phyloP scores from a whole-genome alignment of 2,888 invertebrate species.

The Zele albiditarsus region DNA sequence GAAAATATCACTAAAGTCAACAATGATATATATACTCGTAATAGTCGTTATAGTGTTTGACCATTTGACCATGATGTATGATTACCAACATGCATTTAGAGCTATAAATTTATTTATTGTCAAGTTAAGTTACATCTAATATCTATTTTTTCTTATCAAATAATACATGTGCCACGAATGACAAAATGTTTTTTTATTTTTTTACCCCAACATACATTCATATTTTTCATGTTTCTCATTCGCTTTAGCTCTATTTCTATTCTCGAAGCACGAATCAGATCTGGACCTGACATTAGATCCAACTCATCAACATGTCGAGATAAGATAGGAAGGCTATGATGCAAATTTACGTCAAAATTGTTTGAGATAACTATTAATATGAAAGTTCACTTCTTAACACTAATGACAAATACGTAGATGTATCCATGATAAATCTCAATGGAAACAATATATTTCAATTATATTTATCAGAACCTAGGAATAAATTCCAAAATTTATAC shows the following conservation, averaged over 20 bases:
- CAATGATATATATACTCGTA: neutral
- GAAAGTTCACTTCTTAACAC: neutral
- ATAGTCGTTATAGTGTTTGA: neutral
- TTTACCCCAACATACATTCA: neutral
- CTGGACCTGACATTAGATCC: conserved; percentile 15
- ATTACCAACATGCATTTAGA: neutral
- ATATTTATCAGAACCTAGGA: neutral
- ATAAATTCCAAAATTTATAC: neutral
- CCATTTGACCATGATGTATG: neutral
- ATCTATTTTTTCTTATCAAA: neutral
- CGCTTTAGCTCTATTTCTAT: neutral
- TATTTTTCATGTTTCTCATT: neutral
- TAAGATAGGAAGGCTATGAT: conserved; percentile 22
- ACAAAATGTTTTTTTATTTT: neutral
- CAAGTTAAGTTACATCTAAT: neutral
- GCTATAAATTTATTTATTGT: conserved; percentile 5
- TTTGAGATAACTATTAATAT: neutral
- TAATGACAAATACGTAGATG: neutral
- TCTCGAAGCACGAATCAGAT: conserved; percentile 8
- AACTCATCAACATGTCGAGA: conserved; percentile 18
- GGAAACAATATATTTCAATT: neutral
- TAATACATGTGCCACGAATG: neutral
- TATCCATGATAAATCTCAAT: neutral
- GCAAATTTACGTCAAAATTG: neutral
- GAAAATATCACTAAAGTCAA: neutral